phyloP scores from a whole-genome alignment of 2,113 vertebrate species.

The Leptobrachium ailaonicum region DNA sequence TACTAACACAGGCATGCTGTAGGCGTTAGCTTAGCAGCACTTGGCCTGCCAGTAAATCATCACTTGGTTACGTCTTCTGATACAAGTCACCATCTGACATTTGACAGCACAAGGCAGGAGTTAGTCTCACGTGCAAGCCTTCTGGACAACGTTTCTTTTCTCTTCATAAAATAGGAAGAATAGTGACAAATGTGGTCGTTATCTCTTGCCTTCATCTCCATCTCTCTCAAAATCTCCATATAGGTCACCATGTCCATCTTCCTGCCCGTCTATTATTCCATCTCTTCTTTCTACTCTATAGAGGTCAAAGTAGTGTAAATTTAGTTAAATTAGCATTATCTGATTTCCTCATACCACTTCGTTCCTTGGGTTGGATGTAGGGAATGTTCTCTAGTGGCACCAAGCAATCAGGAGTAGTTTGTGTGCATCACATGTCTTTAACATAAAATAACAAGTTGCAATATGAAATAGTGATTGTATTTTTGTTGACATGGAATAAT shows the following conservation, averaged over 20 bases:
- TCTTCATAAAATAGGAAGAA: constrained; percentile 83
- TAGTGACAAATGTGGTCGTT: constrained; percentile 68
- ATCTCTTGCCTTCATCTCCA: too few species aligned
- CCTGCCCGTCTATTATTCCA: constrained; percentile 79
- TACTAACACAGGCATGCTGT: constrained; percentile 33
- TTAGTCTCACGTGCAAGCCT: constrained; percentile 81
- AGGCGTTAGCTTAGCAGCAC: constrained; percentile 49
- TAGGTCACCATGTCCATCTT: too few species aligned
- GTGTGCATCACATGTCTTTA: too few species aligned
- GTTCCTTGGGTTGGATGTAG: constrained; percentile 75
- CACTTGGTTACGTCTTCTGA: constrained; percentile 73
- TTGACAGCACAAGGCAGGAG: constrained; percentile 68
- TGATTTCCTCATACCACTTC: constrained; percentile 84
- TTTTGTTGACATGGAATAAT: too few species aligned
- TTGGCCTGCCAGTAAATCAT: constrained; percentile 78
- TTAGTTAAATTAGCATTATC: constrained; percentile 90
- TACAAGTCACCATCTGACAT: constrained; percentile 69
- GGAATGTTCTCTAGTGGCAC: constrained; percentile 62
- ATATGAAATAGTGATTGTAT: too few species aligned
- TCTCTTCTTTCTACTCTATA: constrained; percentile 80
- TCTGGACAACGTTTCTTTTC: constrained; percentile 81
- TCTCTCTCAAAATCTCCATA: too few species aligned
- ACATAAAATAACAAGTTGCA: too few species aligned
- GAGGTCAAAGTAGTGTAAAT: constrained; percentile 84
- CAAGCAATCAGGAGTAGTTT: not conserved